Evolutionary conservation across 2,888 invertebrate species (phyloP), one percentile per base, ranked within the genome.

Genomic region (Monopis laevigella): DNA sequence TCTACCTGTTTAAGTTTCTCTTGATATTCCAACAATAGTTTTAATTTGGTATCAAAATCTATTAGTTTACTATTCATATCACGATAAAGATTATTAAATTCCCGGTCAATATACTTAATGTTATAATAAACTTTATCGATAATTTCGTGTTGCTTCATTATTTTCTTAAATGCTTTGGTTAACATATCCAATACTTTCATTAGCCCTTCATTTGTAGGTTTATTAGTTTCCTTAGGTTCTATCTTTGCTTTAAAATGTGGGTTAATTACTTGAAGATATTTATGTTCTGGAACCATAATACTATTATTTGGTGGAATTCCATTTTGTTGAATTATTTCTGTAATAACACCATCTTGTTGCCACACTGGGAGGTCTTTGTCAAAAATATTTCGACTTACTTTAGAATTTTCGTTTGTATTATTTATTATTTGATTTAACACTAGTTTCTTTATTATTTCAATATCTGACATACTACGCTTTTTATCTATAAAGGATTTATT

Each of bases 141-240:
- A 43, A 71, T 67, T 1, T 48, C 56, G 13, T 77, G 74, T 41
- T 80, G 75, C 42, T 59, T 72, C 58, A 67, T 72, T 6, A 75
- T 66, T 41, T 68, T 78, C 43, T 73, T 77, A 27, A 77, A 77
- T 0, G 74, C 71, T 45, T 66, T 74, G 0, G 77, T 69, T 2
- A 80, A 46, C 61, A 74, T 69, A 1, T 73, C 55, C 1, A 80
- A 52, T 0, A 80, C 62, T 55, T 73, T 78, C 0, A 75, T 52
- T 1, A 80, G 47, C 5, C 70, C 72, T 54, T 57, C 62, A 52
- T 78, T 75, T 11, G 65, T n/a, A n/a, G n/a, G n/a, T n/a, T n/a
- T n/a, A n/a, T 10, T 6, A 7, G 24, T 24, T 7, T 24, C 24
- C 6, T 24, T 24, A 24, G 24, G 6, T 7, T 24, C n/a, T n/a